Conservation (phyloP, 1,140 invertebrate species). For the Pseudomyrmex concolor region DNA sequence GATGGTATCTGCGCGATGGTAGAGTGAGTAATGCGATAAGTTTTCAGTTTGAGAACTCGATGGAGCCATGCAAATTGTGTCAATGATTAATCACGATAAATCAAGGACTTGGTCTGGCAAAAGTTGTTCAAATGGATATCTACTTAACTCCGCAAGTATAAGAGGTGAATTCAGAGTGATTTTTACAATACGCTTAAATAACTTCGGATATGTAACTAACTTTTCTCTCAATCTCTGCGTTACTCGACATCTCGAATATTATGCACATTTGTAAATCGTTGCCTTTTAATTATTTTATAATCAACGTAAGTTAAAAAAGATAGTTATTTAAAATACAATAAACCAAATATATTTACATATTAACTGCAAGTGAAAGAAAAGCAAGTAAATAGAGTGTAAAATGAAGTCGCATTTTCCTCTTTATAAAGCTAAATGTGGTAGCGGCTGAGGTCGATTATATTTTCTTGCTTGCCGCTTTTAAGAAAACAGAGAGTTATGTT, state of each 20-base stretch:
- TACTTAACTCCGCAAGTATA: neutral
- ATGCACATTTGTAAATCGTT: too few relatives aligned
- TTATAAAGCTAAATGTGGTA: neutral
- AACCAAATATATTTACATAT: neutral
- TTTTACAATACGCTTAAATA: neutral
- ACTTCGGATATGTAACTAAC: neutral
- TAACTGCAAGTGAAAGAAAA: neutral
- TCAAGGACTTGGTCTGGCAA: neutral
- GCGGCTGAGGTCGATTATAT: too few relatives aligned
- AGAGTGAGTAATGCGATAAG: constrained; percentile 47
- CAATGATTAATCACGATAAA: constrained; percentile 42
- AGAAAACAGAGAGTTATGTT: too few relatives aligned
- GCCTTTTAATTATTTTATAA: too few relatives aligned
- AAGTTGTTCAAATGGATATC: neutral
- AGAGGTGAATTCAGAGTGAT: neutral
- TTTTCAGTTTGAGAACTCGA: constrained; percentile 23
- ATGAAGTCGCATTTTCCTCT: neutral
- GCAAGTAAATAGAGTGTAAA: neutral
- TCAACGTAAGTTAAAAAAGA: too few relatives aligned
- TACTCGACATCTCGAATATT: too few relatives aligned
- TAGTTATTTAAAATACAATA: too few relatives aligned
- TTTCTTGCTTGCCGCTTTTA: too few relatives aligned
- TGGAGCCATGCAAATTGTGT: constrained; percentile 20
- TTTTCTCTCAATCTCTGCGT: too few relatives aligned
- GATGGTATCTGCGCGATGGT: constrained; percentile 17